Conservation (phyloP, 2,113 vertebrate genomes). For the Pagrus major region DNA sequence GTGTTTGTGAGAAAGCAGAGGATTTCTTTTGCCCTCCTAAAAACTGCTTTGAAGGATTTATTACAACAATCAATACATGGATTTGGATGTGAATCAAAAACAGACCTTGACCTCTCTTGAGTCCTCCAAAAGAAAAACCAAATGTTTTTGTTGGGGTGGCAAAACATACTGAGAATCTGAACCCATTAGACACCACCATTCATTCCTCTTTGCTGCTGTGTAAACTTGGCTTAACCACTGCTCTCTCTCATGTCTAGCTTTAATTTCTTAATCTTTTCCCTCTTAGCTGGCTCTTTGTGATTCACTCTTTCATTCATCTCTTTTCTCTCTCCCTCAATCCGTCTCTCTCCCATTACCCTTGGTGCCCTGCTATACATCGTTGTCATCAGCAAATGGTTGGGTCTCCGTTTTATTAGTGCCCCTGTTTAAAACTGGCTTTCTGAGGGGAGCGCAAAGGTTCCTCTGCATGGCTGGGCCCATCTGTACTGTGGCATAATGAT, state of each 20-base stretch:
- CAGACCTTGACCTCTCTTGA: conserved; percentile 66
- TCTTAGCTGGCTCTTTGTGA: conserved; percentile 30
- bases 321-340: not conserved
- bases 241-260: conserved; percentile 21
- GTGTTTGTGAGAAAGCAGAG: conserved; percentile 60
- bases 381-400: conserved; percentile 59
- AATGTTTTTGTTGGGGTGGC: conserved; percentile 44
- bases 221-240: conserved; percentile 43
- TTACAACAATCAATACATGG: conserved; percentile 68
- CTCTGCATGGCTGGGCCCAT: conserved; percentile 88
- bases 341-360: conserved; percentile 18
- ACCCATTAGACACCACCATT: conserved; percentile 25
- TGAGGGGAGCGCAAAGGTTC: conserved; percentile 84
- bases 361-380: conserved; percentile 50
- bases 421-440: conserved; percentile 72
- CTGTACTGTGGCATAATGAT: conserved; percentile 89
- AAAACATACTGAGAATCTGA: conserved; percentile 31
- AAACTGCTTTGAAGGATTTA: conserved; percentile 71
- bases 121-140: conserved; percentile 54
- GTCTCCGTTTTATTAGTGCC: conserved; percentile 64
- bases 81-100: conserved; percentile 67
- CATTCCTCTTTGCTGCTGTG: conserved; percentile 34
- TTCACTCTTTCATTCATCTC: not conserved
- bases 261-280: conserved; percentile 41
- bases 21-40: conserved; percentile 45